Evolutionary conservation across 2,888 invertebrate genomes (phyloP).

Genomic region (Drosophila hamatofila): DNA sequence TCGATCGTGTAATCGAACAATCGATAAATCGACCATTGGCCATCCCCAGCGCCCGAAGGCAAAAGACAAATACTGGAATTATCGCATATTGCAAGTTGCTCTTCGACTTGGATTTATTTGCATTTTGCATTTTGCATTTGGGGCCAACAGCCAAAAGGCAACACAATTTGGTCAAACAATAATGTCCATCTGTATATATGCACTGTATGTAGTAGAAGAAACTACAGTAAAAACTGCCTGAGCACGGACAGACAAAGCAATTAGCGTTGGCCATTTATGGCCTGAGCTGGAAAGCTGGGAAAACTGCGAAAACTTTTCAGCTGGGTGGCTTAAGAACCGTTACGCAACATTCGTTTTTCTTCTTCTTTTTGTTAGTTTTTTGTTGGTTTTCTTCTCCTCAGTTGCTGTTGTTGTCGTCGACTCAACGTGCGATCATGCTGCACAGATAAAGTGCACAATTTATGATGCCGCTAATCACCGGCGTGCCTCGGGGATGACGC

Average conservation of each 20-base stretch:
- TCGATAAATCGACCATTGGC: constrained; percentile 41
- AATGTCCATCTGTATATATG: constrained; percentile 27
- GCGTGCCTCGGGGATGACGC: constrained; percentile 60
- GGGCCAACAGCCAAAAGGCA: constrained; percentile 35
- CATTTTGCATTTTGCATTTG: constrained; percentile 41
- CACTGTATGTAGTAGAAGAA: not conserved
- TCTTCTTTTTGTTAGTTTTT: not conserved
- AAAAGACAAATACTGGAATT: constrained; percentile 49
- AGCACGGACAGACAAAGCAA: constrained; percentile 46
- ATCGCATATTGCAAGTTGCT: constrained; percentile 39
- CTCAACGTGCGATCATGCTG: constrained; percentile 41
- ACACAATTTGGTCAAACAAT: constrained; percentile 50
- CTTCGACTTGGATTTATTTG: constrained; percentile 53
- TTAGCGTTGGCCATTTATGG: constrained; percentile 56
- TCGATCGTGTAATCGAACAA: constrained; percentile 25
- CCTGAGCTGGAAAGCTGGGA: constrained; percentile 37
- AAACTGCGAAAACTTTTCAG: constrained; percentile 37
- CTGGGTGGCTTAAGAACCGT: constrained; percentile 65
- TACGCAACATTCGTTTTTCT: constrained; percentile 47
- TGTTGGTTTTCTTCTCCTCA: not conserved
- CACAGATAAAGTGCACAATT: constrained; percentile 63
- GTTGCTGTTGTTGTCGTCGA: constrained; percentile 1
- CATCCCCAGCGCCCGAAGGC: constrained; percentile 38
- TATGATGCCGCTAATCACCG: constrained; percentile 65
- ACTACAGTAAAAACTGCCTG: constrained; percentile 16